phyloP scores from a whole-genome alignment of 2,113 vertebrate genomes.

The Thermophis baileyi region DNA sequence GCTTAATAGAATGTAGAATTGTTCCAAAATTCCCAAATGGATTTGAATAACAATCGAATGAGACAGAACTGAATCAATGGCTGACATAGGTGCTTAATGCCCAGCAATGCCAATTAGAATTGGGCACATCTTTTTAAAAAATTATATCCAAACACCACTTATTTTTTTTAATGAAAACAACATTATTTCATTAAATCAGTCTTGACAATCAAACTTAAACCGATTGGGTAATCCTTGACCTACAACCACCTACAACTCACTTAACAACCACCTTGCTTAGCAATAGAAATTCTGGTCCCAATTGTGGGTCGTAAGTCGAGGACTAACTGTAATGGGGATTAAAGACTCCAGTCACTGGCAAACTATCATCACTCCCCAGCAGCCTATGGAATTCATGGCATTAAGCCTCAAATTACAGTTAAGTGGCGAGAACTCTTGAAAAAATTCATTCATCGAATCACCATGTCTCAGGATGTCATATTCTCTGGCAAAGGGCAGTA shows the following conservation, averaged over 20 bases:
- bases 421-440: background rate
- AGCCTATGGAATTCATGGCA: background rate
- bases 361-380: background rate
- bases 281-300: background rate
- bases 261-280: background rate
- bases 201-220: slow-evolving; percentile 7
- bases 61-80: background rate
- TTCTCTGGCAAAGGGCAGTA: slow-evolving; percentile 7
- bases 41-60: background rate
- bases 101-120: background rate
- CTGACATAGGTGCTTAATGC: background rate
- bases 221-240: background rate
- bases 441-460: background rate
- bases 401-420: background rate
- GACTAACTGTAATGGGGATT: background rate
- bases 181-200: background rate
- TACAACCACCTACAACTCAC: background rate
- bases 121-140: background rate
- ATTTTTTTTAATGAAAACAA: background rate
- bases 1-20: background rate
- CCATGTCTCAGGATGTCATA: background rate
- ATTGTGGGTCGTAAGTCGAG: background rate
- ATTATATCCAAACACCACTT: background rate
- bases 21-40: slow-evolving; percentile 9
- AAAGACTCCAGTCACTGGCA: background rate